These are phyloP conservation scores for Delia radicum DNA, from an alignment of 1,140 invertebrate species.

Conservation along the genomic window DNA sequence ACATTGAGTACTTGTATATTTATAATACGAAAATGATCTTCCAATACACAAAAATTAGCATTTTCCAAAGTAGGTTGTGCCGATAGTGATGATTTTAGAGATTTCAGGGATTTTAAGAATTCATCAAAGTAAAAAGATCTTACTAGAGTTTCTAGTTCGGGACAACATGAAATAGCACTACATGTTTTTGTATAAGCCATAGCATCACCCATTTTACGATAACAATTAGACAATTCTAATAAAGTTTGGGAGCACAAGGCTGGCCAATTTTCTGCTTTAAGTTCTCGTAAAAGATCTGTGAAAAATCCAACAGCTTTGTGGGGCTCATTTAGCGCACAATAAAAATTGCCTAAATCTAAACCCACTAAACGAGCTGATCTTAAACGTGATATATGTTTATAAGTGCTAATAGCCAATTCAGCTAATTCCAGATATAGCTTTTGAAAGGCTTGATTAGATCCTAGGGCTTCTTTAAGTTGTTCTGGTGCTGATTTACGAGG, in stretches of 20 bases:
- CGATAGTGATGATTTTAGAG: constrained; percentile 58
- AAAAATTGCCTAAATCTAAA: constrained; percentile 85
- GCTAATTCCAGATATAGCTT: constrained; percentile 91
- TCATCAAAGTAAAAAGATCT: constrained; percentile 76
- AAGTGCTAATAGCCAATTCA: constrained; percentile 94
- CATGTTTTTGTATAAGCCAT: constrained; percentile 72
- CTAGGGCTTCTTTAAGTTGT: constrained; percentile 86
- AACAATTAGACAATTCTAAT: constrained; percentile 82
- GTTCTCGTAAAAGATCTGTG: constrained; percentile 81
- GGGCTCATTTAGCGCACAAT: constrained; percentile 81
- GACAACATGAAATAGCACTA: constrained; percentile 73
- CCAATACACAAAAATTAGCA: constrained; percentile 47
- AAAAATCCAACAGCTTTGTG: constrained; percentile 88
- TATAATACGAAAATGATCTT: constrained; percentile 51
- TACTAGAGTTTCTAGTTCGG: constrained; percentile 71
- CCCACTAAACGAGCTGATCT: constrained; percentile 85
- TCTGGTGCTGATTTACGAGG: constrained; percentile 68
- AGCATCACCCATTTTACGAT: constrained; percentile 74
- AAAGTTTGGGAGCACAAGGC: constrained; percentile 78
- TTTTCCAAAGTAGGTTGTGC: constrained; percentile 53
- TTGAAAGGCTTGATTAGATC: constrained; percentile 85
- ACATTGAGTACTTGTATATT: constrained; percentile 42
- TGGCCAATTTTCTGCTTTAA: constrained; percentile 83
- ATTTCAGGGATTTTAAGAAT: constrained; percentile 69
- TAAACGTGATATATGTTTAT: constrained; percentile 89